These are phyloP conservation scores for Malthinus flaveolus DNA, from an alignment of 2,888 invertebrate species.

Conservation along the genomic window DNA sequence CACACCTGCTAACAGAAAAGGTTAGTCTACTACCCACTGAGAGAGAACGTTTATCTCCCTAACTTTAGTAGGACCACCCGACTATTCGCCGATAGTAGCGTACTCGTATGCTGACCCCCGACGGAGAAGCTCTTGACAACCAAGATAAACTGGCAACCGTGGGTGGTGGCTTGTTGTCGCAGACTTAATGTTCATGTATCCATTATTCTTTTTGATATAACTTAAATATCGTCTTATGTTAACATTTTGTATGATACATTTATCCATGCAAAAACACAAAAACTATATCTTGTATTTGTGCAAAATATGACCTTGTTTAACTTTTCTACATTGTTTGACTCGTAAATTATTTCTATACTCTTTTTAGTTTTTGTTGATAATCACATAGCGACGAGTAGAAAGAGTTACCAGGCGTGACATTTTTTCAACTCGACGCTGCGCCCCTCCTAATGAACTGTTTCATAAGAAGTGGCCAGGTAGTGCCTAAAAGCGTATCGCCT, in stretches of 20 bases:
- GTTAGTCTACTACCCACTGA: slow-evolving; percentile 40
- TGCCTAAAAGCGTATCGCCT: too few species aligned
- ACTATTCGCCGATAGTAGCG: slow-evolving; percentile 47
- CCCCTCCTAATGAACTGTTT: too few species aligned
- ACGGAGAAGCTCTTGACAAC: slow-evolving; percentile 48
- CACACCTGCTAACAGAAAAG: slow-evolving; percentile 42
- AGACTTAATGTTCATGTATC: slow-evolving; percentile 51
- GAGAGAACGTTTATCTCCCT: slow-evolving; percentile 44
- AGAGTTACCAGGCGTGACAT: too few species aligned
- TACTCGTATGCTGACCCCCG: slow-evolving; percentile 45
- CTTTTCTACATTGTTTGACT: too few species aligned
- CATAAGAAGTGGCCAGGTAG: too few species aligned
- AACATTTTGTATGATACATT: slow-evolving; percentile 31
- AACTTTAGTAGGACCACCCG: slow-evolving; percentile 47
- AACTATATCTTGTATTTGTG: slow-evolving; percentile 8
- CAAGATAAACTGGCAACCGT: slow-evolving; percentile 53
- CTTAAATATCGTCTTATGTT: slow-evolving; percentile 28
- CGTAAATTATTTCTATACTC: too few species aligned
- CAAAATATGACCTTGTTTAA: too few species aligned
- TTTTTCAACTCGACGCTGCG: too few species aligned
- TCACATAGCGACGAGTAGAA: too few species aligned
- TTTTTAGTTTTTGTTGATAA: too few species aligned
- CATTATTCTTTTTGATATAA: slow-evolving; percentile 48
- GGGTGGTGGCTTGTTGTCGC: slow-evolving; percentile 55
- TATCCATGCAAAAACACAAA: slow-evolving; percentile 14